Conservation (phyloP, 2,797 vertebrate species). For the Poecilia picta region DNA sequence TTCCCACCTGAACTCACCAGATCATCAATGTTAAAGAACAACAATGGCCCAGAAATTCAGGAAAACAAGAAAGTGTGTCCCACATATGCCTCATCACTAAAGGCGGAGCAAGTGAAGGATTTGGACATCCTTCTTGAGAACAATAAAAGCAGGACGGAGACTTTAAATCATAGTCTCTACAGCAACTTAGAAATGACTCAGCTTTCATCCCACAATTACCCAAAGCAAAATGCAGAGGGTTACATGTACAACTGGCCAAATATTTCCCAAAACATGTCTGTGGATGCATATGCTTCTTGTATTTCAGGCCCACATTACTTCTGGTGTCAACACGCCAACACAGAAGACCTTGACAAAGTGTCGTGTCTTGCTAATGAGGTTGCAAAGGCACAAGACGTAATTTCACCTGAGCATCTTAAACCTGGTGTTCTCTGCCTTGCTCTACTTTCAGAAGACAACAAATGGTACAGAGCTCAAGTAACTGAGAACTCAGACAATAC, state of each 20-base stretch:
- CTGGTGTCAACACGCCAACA: slow-evolving; percentile 85
- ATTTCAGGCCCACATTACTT: slow-evolving; percentile 86
- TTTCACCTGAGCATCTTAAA: slow-evolving; percentile 50
- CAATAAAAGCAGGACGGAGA: slow-evolving; percentile 60
- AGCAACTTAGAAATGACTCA: slow-evolving; percentile 20
- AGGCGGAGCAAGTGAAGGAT: background rate
- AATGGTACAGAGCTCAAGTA: slow-evolving; percentile 86
- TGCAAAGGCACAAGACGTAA: slow-evolving; percentile 49
- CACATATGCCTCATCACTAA: background rate
- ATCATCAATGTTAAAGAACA: background rate
- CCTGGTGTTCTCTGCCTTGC: slow-evolving; percentile 83
- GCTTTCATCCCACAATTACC: background rate
- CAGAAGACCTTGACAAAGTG: slow-evolving; percentile 72
- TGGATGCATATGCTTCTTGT: slow-evolving; percentile 80
- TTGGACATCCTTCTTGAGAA: slow-evolving; percentile 60
- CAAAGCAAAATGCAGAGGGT: slow-evolving; percentile 16
- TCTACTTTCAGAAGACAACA: slow-evolving; percentile 78
- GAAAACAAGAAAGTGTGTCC: background rate
- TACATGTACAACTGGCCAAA: slow-evolving; percentile 59
- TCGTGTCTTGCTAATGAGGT: slow-evolving; percentile 74
- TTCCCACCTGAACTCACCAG: background rate
- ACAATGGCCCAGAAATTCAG: slow-evolving; percentile 8
- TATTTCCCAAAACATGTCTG: slow-evolving; percentile 53
- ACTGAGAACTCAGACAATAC: slow-evolving; percentile 47
- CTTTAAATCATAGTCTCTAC: slow-evolving; percentile 47